Evolutionary conservation across 2,797 vertebrate genomes (phyloP).

Genomic region (Allobates femoralis): DNA sequence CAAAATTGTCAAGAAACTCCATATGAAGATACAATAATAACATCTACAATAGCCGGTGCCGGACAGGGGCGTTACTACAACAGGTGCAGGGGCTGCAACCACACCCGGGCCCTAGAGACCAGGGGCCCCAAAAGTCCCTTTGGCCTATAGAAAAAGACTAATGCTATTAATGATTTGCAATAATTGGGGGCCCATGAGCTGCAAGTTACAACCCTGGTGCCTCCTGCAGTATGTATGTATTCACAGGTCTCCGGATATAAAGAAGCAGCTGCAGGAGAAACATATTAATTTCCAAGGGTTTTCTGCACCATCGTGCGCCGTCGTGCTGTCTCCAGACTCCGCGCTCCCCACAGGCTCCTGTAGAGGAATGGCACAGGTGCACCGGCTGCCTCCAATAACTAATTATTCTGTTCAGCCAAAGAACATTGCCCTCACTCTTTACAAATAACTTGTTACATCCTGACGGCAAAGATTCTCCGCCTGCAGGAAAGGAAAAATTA

Average conservation of each 20-base stretch:
- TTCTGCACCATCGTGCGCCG: conserved; percentile 28
- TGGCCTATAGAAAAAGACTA: too few relatives aligned
- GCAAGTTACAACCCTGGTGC: too few relatives aligned
- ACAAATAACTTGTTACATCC: conserved; percentile 50
- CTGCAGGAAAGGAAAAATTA: background rate
- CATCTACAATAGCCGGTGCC: too few relatives aligned
- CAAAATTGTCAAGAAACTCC: too few relatives aligned
- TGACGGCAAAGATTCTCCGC: conserved; percentile 37
- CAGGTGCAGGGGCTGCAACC: too few relatives aligned
- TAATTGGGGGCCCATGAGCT: too few relatives aligned
- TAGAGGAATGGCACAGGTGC: conserved; percentile 52
- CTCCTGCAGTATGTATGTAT: conserved; percentile 26
- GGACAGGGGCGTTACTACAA: too few relatives aligned
- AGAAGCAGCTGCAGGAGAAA: conserved; percentile 32
- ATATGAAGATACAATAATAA: too few relatives aligned
- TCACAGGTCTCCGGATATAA: conserved; percentile 7
- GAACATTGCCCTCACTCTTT: background rate
- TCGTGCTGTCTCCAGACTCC: conserved; percentile 39
- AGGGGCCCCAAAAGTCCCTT: too few relatives aligned
- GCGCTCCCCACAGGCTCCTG: conserved; percentile 27
- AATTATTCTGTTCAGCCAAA: conserved; percentile 45
- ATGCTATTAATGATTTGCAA: too few relatives aligned
- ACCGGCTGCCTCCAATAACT: conserved; percentile 36
- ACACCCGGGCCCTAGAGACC: too few relatives aligned
- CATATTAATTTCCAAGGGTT: conserved; percentile 22